Base-by-base conservation (phyloP, 1,140 invertebrate genomes). In the Holcopasites calliopsidis region DNA sequence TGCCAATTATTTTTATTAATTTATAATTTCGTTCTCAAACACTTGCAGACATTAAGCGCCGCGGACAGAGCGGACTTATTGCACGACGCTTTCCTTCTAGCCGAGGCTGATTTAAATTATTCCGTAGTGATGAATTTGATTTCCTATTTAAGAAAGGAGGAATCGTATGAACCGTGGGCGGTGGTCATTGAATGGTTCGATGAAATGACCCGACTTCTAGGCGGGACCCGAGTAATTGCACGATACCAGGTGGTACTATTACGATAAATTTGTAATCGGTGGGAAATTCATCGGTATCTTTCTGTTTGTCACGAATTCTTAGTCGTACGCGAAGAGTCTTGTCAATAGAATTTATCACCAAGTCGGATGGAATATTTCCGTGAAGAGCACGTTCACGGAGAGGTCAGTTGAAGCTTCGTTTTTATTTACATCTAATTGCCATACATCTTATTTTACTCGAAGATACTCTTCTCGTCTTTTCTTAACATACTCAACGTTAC, bases 51-150 rank as follows among this genome's bases (percentile, higher is more conserved):
- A 4, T 93, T 98, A n/a, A 93, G 93, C 78, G 90, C 93, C 26
- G 92, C 94, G 1, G 97, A 98, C 87, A 92, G 96, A 85, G 95
- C 95, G 0, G 95, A 97, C 90, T 88, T 98, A 18, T 85, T 98
- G 11, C 95, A 97, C 85, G 97, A 98, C 89, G 94, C 94, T 1
- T 96, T 97, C 83, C 94, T 94, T 76, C 88, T 98, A 60, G 96
- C 96, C 0, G 93, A 94, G 80, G 89, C 91, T 2, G 87, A 93
- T n/a, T 80, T 96, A 3, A 80, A 89, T 7, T 97, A 96, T 81
- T 82, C 89, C 0, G 84, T 93, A 40, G 94, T 95, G 0, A 86
- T 97, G 23, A 91, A 94, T 31, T 87, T 96, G 10, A 94, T 93
- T 0, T 92, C 91, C 16, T 96, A 96, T 83, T 85, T 96, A 50